Base-by-base conservation (phyloP, 30 jellyfish, hydroid and myxozoan species). In the Hydractinia symbiolongicarpus region DNA sequence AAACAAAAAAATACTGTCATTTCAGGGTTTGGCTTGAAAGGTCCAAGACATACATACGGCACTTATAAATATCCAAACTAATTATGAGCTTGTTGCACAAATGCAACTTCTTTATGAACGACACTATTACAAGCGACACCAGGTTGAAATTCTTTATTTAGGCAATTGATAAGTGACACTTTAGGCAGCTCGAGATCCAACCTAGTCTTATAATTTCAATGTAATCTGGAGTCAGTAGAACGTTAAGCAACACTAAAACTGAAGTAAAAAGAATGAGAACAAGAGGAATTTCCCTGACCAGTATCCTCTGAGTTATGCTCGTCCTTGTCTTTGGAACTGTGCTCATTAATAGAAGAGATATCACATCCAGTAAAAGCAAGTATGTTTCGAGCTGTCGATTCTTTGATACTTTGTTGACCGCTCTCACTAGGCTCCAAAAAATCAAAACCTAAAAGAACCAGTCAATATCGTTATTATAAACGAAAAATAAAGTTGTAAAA, bases 361-460 rank as follows among this genome's bases (percentile, higher is more conserved):
- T 77, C 85, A 55, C 56, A 61, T 6, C 85, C 77, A 49, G 55
- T 66, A 55, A 77, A 77, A 55, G 85, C 85, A n/a, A 54, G 85
- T 7, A 77, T 54, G 81, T 77, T 77, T 10, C 80, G 73, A 5
- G 85, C 85, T 10, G 85, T 77, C 52, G 85, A 77, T 77, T 77
- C 85, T 30, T 77, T 77, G 73, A 77, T 77, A 50, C 85, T 77
- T 77, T 77, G 85, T 19, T 72, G 81, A 16, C 68, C 62, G 20
- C 40, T 74, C 16, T 50, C 67, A 13, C 11, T 66, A 74, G 54
- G 14, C 15, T 74, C 83, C 17, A 4, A 64, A 44, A 51, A 64
- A 13, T 64, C 74, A n/a, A 13, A 64, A 64, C 7, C 52, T n/a
- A 64, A 64, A 64, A 16, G 3, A 30, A 30, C 44, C 44, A 30